These are phyloP conservation scores for Chelonoidis abingdonii DNA, from an alignment of 2,113 vertebrate species.

Conservation along the genomic window DNA sequence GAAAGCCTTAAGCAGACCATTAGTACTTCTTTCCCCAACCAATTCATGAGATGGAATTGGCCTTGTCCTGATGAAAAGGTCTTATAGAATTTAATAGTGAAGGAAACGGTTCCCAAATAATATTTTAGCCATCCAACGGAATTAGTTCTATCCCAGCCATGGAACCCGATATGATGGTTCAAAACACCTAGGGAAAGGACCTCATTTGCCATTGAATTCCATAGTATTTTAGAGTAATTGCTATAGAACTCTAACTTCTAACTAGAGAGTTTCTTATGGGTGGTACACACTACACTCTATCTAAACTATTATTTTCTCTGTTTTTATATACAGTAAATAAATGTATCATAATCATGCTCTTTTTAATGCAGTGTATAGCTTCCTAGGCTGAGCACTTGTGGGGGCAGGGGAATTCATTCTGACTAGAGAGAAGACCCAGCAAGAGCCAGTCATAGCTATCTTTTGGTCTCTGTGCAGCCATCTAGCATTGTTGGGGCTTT, in stretches of 20 bases:
- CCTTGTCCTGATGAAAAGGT: background rate
- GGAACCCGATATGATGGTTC: background rate
- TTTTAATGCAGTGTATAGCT: background rate
- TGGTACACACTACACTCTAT: background rate
- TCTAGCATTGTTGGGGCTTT: too few species aligned
- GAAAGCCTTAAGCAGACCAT: background rate
- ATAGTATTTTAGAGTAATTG: background rate
- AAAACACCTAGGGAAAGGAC: background rate
- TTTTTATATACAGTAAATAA: rapidly evolving
- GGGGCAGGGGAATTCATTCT: background rate
- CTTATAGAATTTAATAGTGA: background rate
- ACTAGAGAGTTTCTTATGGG: background rate
- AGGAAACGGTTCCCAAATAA: background rate
- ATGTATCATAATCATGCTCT: rapidly evolving
- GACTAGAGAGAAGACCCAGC: background rate
- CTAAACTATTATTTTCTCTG: background rate
- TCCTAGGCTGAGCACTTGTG: background rate
- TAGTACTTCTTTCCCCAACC: background rate
- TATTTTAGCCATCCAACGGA: background rate
- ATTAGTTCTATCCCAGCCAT: background rate
- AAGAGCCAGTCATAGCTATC: background rate
- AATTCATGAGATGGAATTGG: background rate
- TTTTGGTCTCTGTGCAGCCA: background rate
- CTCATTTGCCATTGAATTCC: background rate
- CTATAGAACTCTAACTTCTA: background rate